Percentiles rank a stretch among this genome's conserved stretches.
Evolutionary conservation across 2,888 invertebrate genomes (phyloP).

Genomic region (Mesorhabditis belari): DNA sequence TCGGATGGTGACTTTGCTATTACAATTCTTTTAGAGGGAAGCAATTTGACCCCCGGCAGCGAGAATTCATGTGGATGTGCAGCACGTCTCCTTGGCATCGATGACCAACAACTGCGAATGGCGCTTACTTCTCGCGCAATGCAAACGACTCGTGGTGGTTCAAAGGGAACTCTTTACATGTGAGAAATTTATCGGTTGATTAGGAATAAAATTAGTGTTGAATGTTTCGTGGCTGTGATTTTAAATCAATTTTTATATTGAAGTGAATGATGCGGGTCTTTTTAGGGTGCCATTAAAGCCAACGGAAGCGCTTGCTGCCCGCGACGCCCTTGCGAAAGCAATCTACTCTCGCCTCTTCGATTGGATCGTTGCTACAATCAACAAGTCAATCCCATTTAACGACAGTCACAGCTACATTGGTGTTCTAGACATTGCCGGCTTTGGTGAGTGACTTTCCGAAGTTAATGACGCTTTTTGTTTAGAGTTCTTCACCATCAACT

Average conservation of each 20-base stretch:
- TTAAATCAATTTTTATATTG: neutral
- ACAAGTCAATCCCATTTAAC: slow-evolving; percentile 89
- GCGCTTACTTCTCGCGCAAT: slow-evolving; percentile 83
- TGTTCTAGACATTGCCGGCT: slow-evolving; percentile 93
- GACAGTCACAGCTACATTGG: slow-evolving; percentile 88
- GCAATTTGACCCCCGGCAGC: slow-evolving; percentile 56
- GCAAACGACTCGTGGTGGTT: slow-evolving; percentile 87
- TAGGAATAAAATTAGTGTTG: too few species aligned
- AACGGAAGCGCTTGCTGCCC: slow-evolving; percentile 82
- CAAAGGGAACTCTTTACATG: slow-evolving; percentile 92
- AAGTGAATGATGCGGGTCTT: neutral
- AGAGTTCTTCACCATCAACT: slow-evolving; percentile 76
- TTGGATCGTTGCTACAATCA: slow-evolving; percentile 84
- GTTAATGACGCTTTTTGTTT: slow-evolving; percentile 14
- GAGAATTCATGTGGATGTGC: too few species aligned
- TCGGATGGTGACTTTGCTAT: neutral
- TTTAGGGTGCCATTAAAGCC: slow-evolving; percentile 86
- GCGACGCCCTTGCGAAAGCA: slow-evolving; percentile 92
- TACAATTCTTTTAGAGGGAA: slow-evolving; percentile 55
- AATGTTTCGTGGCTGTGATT: too few species aligned
- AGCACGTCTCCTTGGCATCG: slow-evolving; percentile 69
- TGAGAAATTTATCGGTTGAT: too few species aligned
- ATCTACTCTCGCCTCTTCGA: slow-evolving; percentile 91
- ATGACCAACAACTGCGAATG: slow-evolving; percentile 71
- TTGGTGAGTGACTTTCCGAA: too few species aligned